phyloP scores from a whole-genome alignment of 2,888 invertebrate species.

The Cerastoderma edule region DNA sequence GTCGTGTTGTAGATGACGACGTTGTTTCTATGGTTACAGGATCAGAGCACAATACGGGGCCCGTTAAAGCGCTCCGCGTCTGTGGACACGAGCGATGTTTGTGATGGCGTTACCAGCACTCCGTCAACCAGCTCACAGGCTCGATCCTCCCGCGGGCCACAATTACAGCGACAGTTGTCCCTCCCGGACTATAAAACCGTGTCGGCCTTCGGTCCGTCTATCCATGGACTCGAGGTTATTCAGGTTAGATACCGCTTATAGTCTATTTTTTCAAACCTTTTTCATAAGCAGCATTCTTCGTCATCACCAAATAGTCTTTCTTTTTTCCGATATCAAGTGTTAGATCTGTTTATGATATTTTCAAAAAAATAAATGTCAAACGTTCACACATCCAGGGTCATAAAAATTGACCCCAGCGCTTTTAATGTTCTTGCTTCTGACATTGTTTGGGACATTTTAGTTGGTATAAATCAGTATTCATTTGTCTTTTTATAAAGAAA shows the following conservation, averaged over 20 bases:
- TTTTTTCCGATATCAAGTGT: too few species aligned
- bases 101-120: conserved; percentile 10
- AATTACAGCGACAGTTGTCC: conserved; percentile 55
- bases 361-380: too few species aligned
- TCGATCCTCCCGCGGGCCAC: neutral
- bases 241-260: conserved; percentile 35
- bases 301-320: too few species aligned
- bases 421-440: too few species aligned
- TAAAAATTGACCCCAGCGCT: too few species aligned
- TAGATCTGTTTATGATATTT: too few species aligned
- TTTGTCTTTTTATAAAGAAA: too few species aligned
- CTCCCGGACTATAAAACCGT: conserved; percentile 58
- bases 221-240: conserved; percentile 50
- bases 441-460: too few species aligned
- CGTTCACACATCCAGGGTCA: too few species aligned
- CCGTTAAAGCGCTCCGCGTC: conserved; percentile 55
- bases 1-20: neutral
- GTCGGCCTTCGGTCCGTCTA: conserved; percentile 31
- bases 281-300: too few species aligned
- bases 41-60: conserved; percentile 47
- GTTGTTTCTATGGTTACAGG: conserved; percentile 31
- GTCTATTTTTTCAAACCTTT: too few species aligned
- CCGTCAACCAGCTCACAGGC: neutral
- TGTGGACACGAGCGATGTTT: conserved; percentile 35
- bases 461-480: too few species aligned